Evolutionary conservation across 2,888 invertebrate genomes (phyloP), one percentile per base, ranked within the genome.

Genomic region (Sacculina carcini): DNA sequence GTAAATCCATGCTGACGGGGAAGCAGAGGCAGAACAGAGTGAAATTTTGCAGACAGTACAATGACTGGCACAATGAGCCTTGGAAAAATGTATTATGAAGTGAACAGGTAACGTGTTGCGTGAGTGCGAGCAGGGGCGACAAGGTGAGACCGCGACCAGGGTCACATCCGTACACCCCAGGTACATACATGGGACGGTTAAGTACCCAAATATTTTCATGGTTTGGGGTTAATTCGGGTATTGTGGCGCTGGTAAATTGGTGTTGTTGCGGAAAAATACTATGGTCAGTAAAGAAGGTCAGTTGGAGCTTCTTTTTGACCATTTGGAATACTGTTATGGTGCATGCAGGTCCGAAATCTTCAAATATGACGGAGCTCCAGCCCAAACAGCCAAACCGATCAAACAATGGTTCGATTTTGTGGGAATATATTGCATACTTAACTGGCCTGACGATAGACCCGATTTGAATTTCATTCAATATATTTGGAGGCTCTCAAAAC

Each of bases 181-280:
- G 44, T 44, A 44, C 44, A 44, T 26, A 44, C 44, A 44, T 23
- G 44, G 44, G 6, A 44, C 44, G 21, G 44, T 44, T 14, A 44
- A 44, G 44, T 44, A 44, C 44, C 44, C 44, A 24, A 26, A 44
- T 44, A 44, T 23, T 14, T 23, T 44, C 44, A 44, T 44, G 19
- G 44, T 44, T 24, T 44, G 44, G 44, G 7, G n/a, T 34, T 10
- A 10, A 23, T 44, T 44, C 23, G 44, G 44, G 44, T 44, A 44
- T 26, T 26, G 26, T 44, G 44, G 14, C 21, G n/a, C 21, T 23
- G 44, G 44, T 19, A 44, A 44, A 26, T 19, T 44, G 26, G 44
- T 44, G 44, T 14, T 44, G 44, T 44, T 44, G 44, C 21, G n/a
- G n/a, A n/a, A n/a, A n/a, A n/a, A n/a, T n/a, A n/a, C 44, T 44